Evolutionary conservation across 2,113 vertebrate genomes (phyloP), one percentile per base, ranked within the genome.

Genomic region (Dryoscopus gambensis): DNA sequence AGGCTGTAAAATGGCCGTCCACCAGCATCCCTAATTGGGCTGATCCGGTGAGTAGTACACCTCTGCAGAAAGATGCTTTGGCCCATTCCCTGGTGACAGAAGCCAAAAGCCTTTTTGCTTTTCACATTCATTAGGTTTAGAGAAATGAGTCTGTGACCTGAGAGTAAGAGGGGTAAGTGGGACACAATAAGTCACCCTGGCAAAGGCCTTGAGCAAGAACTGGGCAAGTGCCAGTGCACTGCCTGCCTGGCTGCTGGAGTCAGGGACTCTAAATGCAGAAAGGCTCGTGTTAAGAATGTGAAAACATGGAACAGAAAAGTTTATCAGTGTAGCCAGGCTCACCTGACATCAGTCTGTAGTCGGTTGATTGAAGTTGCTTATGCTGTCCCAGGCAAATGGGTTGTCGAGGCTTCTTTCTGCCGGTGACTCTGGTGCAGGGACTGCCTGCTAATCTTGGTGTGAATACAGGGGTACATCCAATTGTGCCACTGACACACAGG

Each of bases 381-480:
- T 94, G 97, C 15, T 95, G 70, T 93, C 85, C 82, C 14, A 75
- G 95, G 56, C 98, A 98, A 39, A 65, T 93, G 50, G 98, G 83
- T 52, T 97, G 97, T 28, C 97, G 97, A 6, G 98, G 92, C 42
- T 84, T 95, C 91, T 94, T 98, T 55, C 93, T 96, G 86, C 91
- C 98, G 6, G 79, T 91, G 1, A 90, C 88, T 46, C 94, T 96
- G 16, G 97, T 15, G 8, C 98, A 98, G 39, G 97, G 90, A 55
- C 97, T 97, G 33, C 90, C 96, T 14, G 98, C 97, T 53, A 96
- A 90, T 96, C 98, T 98, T 56, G 98, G 97, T 75, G 96, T 96
- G 96, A 99, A 98, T 28, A 96, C 97, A 12, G 99, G 99, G 3
- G 98, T 99, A 62, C 99, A 99, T 94, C 99, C 99, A 11, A 99